A percentile compares a stretch with the other conserved stretches of the same genome.
Conservation (phyloP, 2,113 vertebrate genomes). For the Butorides virescens region DNA sequence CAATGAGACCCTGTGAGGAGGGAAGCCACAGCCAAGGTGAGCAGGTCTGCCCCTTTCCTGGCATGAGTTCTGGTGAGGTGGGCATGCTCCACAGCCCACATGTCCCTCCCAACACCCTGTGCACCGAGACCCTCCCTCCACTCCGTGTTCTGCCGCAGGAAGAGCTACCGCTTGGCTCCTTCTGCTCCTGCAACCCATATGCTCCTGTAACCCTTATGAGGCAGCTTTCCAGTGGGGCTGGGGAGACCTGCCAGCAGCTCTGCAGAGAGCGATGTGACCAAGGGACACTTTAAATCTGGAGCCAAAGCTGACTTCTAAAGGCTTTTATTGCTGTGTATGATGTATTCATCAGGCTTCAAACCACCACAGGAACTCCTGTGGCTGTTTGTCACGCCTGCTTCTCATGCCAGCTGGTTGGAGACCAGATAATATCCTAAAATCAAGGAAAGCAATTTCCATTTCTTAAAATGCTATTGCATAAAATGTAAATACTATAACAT, state of each 20-base stretch:
- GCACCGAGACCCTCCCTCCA: not conserved
- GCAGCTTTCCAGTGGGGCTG: not conserved
- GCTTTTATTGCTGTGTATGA: not conserved
- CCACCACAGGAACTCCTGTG: not conserved
- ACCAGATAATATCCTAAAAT: not conserved
- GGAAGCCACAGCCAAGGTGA: not conserved
- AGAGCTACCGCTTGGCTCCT: not conserved
- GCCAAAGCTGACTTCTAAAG: not conserved
- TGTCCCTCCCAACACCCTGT: not conserved
- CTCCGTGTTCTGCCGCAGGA: accelerated
- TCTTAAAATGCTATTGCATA: not conserved
- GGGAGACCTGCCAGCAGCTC: not conserved
- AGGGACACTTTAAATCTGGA: not conserved
- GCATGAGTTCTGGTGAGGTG: not conserved
- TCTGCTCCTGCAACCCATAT: not conserved
- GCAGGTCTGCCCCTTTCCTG: not conserved
- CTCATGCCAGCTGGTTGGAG: not conserved
- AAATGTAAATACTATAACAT: not conserved
- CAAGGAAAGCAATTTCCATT: not conserved
- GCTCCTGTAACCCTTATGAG: not conserved
- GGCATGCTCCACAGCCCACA: not conserved
- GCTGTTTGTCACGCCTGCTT: not conserved
- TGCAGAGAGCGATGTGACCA: not conserved
- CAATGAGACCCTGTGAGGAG: not conserved
- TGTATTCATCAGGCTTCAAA: not conserved